Base-by-base conservation (phyloP, 1,140 invertebrate genomes). In the Mycetomoellerius zeteki region DNA sequence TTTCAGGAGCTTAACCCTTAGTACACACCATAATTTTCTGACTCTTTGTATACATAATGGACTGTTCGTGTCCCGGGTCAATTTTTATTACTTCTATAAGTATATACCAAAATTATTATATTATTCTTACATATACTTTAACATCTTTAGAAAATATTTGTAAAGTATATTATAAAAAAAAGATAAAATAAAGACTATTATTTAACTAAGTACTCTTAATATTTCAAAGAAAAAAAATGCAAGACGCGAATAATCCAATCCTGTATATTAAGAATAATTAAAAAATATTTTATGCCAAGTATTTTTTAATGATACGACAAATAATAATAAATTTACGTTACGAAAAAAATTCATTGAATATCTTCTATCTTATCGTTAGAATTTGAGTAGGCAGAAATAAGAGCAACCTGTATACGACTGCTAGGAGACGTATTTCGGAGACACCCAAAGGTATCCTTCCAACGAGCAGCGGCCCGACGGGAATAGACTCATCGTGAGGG, bases 401-500 rank as follows among this genome's bases (percentile, higher is more conserved):
- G 8, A 43, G 1, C 24, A 27, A 43, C 8, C 47, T 21, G 47
- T 54, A 37, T 54, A 54, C 27, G 47, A 64, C 47, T 24, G n/a
- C 2, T 47, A 7, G 8, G 62, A 65, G 77, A 5, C 62, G 47
- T 56, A 54, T 56, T 43, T 54, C 24, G 14, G 62, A 12, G 64
- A 69, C 50, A 43, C 8, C 30, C 30, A 19, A 43, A 69, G 65
- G 47, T 37, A 37, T 37, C 64, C 10, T 69, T 50, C 33, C 50
- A 21, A 30, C n/a, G 75, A 54, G 77, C 50, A 69, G 6, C 77
- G 5, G 30, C 24, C 77, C 64, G 21, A 10, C 21, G 77, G 64
- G 77, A 81, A 19, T 69, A 37, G 14, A 33, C 30, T 69, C 30
- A n/a, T 69, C 47, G 62, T 65, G 64, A 69, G n/a, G 47, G 64